Conservation (phyloP, 2,888 invertebrate genomes). For the Drosophila acutilabella region DNA sequence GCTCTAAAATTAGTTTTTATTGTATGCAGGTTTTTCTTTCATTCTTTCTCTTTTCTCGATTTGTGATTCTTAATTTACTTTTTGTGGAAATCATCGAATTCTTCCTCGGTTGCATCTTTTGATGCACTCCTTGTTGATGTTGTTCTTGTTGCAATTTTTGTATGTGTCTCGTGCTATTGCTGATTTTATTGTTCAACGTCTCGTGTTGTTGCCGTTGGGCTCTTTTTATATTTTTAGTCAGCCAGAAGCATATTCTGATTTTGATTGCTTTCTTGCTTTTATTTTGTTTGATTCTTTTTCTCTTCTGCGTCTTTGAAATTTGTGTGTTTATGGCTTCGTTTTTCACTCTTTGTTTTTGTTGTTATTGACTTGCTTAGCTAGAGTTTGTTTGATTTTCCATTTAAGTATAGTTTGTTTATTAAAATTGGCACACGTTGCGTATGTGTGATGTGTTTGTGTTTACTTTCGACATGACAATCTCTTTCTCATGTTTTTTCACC, state of each 20-base stretch:
- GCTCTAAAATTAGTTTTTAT: conserved; percentile 79
- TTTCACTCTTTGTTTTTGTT: conserved; percentile 42
- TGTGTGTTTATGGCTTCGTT: conserved; percentile 34
- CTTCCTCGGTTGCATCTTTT: conserved; percentile 30
- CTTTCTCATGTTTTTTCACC: background rate
- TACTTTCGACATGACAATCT: conserved; percentile 38
- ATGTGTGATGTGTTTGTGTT: conserved; percentile 70
- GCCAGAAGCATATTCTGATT: conserved; percentile 66
- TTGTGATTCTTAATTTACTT: conserved; percentile 69
- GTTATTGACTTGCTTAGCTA: conserved; percentile 40
- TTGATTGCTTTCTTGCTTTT: conserved; percentile 43
- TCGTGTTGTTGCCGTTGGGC: conserved; percentile 54
- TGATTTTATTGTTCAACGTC: conserved; percentile 34
- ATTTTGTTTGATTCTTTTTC: conserved; percentile 34
- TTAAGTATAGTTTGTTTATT: conserved; percentile 76
- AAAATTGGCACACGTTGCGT: conserved; percentile 78
- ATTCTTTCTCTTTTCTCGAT: conserved; percentile 39
- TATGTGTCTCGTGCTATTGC: conserved; percentile 62
- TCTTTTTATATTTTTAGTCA: conserved; percentile 73
- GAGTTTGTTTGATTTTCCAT: conserved; percentile 78
- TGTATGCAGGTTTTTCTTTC: conserved; percentile 61
- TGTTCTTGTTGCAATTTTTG: conserved; percentile 36
- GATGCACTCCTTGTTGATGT: conserved; percentile 24
- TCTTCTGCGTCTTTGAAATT: conserved; percentile 46
- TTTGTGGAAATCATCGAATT: conserved; percentile 66